Evolutionary conservation across 2,797 vertebrate species (phyloP).

Genomic region (Bovichtus variegatus): DNA sequence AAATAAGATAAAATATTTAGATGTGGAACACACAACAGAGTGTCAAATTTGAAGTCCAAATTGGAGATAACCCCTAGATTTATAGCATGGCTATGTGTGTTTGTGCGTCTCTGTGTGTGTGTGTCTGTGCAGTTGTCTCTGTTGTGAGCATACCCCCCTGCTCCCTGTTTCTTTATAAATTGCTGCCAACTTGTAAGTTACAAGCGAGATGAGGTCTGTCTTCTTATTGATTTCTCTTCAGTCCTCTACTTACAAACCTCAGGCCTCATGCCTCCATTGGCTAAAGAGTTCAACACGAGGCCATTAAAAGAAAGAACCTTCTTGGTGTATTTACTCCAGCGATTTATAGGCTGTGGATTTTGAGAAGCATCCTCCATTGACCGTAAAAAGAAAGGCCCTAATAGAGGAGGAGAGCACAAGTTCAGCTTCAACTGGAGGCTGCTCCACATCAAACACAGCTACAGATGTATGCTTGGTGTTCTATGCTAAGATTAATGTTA

Average conservation of each 20-base stretch:
- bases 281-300: conserved; percentile 27
- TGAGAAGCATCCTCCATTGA: conserved; percentile 20
- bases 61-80: background rate
- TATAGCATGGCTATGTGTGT: background rate
- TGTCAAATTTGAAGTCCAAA: background rate
- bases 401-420: background rate
- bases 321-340: conserved; percentile 17
- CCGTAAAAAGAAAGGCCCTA: conserved; percentile 29
- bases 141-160: background rate
- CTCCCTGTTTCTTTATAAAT: conserved; percentile 4
- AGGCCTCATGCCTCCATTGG: conserved; percentile 8
- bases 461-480: background rate
- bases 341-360: conserved; percentile 35
- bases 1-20: background rate
- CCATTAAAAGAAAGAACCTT: conserved; percentile 14
- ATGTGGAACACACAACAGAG: background rate
- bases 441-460: conserved; percentile 26
- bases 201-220: conserved; percentile 10
- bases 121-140: background rate
- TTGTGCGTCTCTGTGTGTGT: background rate
- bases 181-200: background rate
- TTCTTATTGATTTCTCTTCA: conserved; percentile 36
- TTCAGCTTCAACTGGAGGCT: conserved; percentile 8
- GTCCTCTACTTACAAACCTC: conserved; percentile 5
- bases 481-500: background rate